Evolutionary conservation across 2,888 invertebrate species (phyloP).

Genomic region (Pyrocoelia pectoralis): DNA sequence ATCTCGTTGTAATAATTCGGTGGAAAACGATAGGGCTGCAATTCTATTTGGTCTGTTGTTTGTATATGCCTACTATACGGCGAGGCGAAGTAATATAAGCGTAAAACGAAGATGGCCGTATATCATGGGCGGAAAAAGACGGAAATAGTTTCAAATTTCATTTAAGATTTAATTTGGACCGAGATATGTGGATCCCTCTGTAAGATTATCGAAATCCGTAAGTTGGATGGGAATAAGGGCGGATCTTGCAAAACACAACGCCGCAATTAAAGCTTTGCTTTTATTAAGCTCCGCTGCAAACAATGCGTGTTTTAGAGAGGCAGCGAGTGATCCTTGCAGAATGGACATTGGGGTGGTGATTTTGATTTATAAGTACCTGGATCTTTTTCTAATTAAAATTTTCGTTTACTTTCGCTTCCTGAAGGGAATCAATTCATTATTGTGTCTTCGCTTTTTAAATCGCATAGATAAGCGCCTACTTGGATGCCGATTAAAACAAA

Average conservation of each 20-base stretch:
- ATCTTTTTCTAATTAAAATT: constrained; percentile 58
- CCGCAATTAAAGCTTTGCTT: constrained; percentile 57
- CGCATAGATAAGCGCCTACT: constrained; percentile 14
- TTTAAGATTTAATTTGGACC: constrained; percentile 61
- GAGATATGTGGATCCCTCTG: constrained; percentile 56
- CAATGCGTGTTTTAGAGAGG: constrained; percentile 54
- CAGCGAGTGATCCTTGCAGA: constrained; percentile 51
- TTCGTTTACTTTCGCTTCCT: constrained; percentile 45
- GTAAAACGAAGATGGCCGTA: constrained; percentile 40
- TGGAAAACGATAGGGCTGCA: constrained; percentile 11
- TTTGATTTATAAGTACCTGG: constrained; percentile 57
- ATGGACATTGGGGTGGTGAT: constrained; percentile 51
- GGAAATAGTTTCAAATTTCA: constrained; percentile 59
- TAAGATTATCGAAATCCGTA: constrained; percentile 48
- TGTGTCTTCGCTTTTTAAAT: constrained; percentile 26
- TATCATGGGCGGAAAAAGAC: constrained; percentile 47
- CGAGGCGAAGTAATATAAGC: constrained; percentile 40
- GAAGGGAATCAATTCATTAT: constrained; percentile 24
- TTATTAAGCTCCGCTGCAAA: constrained; percentile 57
- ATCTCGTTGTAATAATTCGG: background rate
- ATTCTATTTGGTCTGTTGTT: constrained; percentile 22
- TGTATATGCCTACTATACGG: background rate
- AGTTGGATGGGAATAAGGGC: constrained; percentile 40
- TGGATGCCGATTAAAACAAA: constrained; percentile 20
- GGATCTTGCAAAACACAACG: constrained; percentile 42